Evolutionary conservation across 1,140 invertebrate species (phyloP), one percentile per base, ranked within the genome.

Genomic region (Tetragonula clypearis): DNA sequence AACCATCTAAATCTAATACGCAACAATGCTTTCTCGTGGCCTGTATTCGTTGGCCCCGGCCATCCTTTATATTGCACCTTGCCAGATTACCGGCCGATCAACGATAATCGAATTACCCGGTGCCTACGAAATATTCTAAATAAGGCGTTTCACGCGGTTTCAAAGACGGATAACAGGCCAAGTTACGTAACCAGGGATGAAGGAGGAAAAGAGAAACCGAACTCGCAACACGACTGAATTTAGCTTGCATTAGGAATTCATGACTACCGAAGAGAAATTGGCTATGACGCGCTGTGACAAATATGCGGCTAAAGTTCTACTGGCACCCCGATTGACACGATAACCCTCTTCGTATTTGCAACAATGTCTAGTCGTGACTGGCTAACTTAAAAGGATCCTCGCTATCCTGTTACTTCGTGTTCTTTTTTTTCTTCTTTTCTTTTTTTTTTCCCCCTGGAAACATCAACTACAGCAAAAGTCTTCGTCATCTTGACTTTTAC

Each of bases 21-120:
- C 84, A 85, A 85, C 79, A 85, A 81, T 85, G 79, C 84, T 80
- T 85, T 80, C 79, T 60, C 84, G 84, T 53, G 78, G 79, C 62
- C 71, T 60, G 79, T 35, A 69, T 60, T 85, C 78, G 69, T 73
- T 49, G 55, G 68, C 41, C 49, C 53, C 68, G 77, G 69, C 77
- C 69, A 85, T 53, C 84, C 79, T 71, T 81, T 71, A 19, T 74
- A 30, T 72, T 23, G 35, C 26, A 26, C 2, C 55, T 49, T 9
- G 30, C 53, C 17, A 35, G 69, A 85, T 85, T 85, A 74, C 83
- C 5, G 23, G 71, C 30, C 84, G 84, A 80, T 80, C 84, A 58
- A 35, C 69, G 84, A 80, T 85, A 80, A 85, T 85, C 84, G 78
- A 85, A 85, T 85, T 85, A 81, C 21, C 55, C 65, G 9, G 60